A percentile compares a stretch with the other conserved stretches of the same genome.
These are phyloP conservation scores for Esox niger DNA, from an alignment of 2,113 vertebrate genomes.

Conservation along the genomic window DNA sequence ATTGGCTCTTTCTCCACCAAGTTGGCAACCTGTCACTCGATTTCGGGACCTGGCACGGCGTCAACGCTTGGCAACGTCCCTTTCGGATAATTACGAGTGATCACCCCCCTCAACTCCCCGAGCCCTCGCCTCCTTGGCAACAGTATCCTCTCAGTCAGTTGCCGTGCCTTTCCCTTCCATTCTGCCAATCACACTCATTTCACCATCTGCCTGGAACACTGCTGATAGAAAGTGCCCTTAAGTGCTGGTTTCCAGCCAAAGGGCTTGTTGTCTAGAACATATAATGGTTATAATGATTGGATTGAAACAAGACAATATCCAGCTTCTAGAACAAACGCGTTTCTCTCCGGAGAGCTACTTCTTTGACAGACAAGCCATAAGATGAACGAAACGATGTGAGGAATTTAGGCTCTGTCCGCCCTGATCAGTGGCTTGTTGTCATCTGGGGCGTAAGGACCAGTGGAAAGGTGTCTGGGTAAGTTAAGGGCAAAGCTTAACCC, in stretches of 20 bases:
- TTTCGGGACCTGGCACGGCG: slow-evolving; percentile 22
- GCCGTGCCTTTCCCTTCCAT: slow-evolving; percentile 37
- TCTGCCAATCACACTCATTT: slow-evolving; percentile 57
- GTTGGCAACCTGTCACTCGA: slow-evolving; percentile 18
- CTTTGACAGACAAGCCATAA: slow-evolving; percentile 3
- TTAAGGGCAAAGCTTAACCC: background rate
- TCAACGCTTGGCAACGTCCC: slow-evolving; percentile 52
- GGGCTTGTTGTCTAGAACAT: slow-evolving; percentile 17
- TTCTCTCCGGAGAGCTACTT: background rate
- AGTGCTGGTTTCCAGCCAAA: slow-evolving; percentile 47
- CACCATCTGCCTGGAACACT: slow-evolving; percentile 56
- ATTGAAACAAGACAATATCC: slow-evolving; percentile 1
- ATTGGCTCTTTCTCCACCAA: slow-evolving; percentile 11
- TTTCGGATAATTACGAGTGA: slow-evolving; percentile 52
- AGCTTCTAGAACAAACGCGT: slow-evolving; percentile 5
- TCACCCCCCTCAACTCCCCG: slow-evolving; percentile 36
- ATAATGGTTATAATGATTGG: slow-evolving; percentile 22
- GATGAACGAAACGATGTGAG: slow-evolving; percentile 36
- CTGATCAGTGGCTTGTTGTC: slow-evolving; percentile 18
- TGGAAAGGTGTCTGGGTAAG: no score
- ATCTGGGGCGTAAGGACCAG: slow-evolving; percentile 11
- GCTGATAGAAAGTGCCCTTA: slow-evolving; percentile 60
- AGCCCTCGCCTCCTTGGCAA: background rate
- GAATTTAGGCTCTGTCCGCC: slow-evolving; percentile 38
- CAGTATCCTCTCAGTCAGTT: slow-evolving; percentile 6